phyloP scores from a whole-genome alignment of 2,113 vertebrate genomes.

The Paradoxurus hermaphroditus region DNA sequence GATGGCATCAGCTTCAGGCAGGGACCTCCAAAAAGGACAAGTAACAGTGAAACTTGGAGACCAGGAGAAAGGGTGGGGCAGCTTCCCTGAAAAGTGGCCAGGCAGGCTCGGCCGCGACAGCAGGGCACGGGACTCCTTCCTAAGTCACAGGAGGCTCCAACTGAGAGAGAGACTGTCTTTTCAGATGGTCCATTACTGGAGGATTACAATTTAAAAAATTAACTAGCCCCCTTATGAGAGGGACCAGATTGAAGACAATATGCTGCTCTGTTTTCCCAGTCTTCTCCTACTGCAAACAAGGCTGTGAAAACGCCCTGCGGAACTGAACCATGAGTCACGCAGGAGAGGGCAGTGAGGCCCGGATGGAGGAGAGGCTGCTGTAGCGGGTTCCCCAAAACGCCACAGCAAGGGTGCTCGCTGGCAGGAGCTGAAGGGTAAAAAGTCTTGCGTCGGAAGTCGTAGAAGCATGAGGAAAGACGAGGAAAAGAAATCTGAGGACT shows the following conservation, averaged over 20 bases:
- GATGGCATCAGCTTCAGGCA: not conserved
- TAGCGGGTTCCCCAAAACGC: not conserved
- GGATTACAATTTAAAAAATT: slow-evolving; percentile 1
- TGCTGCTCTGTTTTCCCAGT: slow-evolving; percentile 35
- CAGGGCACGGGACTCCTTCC: not conserved
- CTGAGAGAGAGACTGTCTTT: slow-evolving; percentile 15
- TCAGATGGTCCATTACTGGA: slow-evolving; percentile 21
- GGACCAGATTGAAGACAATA: slow-evolving; percentile 47
- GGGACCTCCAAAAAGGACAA: not conserved
- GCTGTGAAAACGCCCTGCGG: not conserved
- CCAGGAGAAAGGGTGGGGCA: accelerated
- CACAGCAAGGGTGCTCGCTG: not conserved
- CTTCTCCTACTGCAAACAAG: slow-evolving; percentile 26
- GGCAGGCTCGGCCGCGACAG: not conserved
- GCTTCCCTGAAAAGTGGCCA: not conserved
- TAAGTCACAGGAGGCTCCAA: not conserved
- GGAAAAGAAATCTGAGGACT: not conserved
- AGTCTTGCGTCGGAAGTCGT: too few relatives aligned
- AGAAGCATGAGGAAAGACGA: not conserved
- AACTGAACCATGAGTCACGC: not conserved
- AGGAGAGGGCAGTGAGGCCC: not conserved
- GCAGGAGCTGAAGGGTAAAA: not conserved
- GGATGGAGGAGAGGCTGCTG: not conserved
- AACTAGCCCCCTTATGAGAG: slow-evolving; percentile 54
- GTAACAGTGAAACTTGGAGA: not conserved